phyloP scores from a whole-genome alignment of 2,888 invertebrate species.

The Dendrolimus pini region DNA sequence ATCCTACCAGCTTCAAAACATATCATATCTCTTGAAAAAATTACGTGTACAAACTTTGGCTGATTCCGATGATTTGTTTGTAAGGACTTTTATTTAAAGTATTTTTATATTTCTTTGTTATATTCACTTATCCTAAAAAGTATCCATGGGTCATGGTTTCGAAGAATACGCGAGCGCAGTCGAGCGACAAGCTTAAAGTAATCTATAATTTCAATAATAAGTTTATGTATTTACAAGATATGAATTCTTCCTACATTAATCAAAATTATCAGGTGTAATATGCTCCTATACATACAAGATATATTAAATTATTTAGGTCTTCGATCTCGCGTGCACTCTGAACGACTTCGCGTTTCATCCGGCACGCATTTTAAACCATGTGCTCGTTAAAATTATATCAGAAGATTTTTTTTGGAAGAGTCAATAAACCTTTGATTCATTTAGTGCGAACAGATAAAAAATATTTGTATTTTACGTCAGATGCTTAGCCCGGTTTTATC shows the following conservation, averaged over 20 bases:
- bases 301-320: background rate
- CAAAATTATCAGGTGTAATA: background rate
- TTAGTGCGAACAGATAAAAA: slow-evolving; percentile 30
- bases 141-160: too few species aligned
- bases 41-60: too few species aligned
- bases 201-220: background rate
- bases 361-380: background rate
- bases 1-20: too few species aligned
- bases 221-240: slow-evolving; percentile 7
- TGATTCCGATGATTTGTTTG: too few species aligned
- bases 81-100: too few species aligned
- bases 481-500: slow-evolving; percentile 42
- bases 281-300: background rate
- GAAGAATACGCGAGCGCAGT: too few species aligned
- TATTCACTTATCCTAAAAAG: too few species aligned
- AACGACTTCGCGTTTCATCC: background rate
- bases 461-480: slow-evolving; percentile 28
- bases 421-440: slow-evolving; percentile 30
- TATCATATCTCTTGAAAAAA: too few species aligned
- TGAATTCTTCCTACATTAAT: slow-evolving; percentile 1
- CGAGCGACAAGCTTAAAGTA: too few species aligned
- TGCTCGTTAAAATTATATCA: slow-evolving; percentile 2
- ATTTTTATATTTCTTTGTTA: too few species aligned
- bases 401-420: slow-evolving; percentile 12
- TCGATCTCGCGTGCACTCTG: background rate